Percentiles rank a stretch among this genome's conserved stretches.
Conservation (phyloP, 2,888 invertebrate genomes). For the Ectobius pallidus region DNA sequence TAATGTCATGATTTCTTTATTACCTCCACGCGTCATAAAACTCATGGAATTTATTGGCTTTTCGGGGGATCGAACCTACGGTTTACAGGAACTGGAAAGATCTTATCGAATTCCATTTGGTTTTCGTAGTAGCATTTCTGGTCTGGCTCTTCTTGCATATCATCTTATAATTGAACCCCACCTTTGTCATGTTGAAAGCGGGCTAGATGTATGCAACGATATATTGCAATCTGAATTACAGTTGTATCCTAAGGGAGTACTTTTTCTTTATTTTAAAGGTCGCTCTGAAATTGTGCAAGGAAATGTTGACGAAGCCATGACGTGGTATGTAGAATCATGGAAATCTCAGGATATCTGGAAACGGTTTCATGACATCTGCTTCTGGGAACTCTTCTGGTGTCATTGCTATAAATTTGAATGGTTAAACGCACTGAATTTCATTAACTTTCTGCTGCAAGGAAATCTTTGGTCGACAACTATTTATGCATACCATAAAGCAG, state of each 20-base stretch:
- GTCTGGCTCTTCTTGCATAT: constrained; percentile 83
- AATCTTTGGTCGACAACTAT: constrained; percentile 93
- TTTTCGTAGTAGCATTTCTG: constrained; percentile 83
- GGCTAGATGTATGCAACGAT: constrained; percentile 74
- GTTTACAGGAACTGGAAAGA: constrained; percentile 73
- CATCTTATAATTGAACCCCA: constrained; percentile 85
- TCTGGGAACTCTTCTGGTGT: constrained; percentile 94
- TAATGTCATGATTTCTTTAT: constrained; percentile 90
- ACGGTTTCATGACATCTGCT: constrained; percentile 91
- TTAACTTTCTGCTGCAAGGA: constrained; percentile 71
- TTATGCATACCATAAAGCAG: constrained; percentile 88
- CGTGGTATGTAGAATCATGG: constrained; percentile 83
- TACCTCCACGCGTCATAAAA: constrained; percentile 84
- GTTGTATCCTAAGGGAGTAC: constrained; percentile 81
- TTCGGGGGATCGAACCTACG: constrained; percentile 76
- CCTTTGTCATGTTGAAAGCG: constrained; percentile 79
- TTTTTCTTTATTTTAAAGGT: constrained; percentile 91
- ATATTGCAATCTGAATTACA: constrained; percentile 71
- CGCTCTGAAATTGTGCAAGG: constrained; percentile 83
- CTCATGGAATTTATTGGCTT: constrained; percentile 94
- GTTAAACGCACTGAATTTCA: constrained; percentile 75
- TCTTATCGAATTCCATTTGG: constrained; percentile 72
- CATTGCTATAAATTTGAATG: constrained; percentile 76
- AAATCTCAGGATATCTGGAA: constrained; percentile 83
- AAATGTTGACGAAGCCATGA: constrained; percentile 71